A percentile compares a stretch with the other conserved stretches of the same genome.
Conservation (phyloP, 2,888 invertebrate species). For the Crioceris asparagi region DNA sequence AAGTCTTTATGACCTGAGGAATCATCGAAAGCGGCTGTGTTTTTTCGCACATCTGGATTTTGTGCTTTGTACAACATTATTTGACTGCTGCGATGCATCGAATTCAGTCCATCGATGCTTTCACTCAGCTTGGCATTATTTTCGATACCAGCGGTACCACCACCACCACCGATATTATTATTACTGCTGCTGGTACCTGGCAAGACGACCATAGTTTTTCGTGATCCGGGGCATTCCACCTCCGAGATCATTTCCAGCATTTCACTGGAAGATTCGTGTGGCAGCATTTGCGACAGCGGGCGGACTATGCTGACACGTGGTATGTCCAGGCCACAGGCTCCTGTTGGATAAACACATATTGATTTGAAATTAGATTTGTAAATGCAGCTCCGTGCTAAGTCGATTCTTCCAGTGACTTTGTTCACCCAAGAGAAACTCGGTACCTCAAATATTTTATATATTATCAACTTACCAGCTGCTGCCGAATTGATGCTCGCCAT, state of each 20-base stretch:
- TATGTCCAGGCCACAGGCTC: conserved; percentile 31
- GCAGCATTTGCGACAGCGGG: conserved; percentile 37
- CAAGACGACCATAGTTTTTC: conserved; percentile 36
- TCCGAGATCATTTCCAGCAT: conserved; percentile 53
- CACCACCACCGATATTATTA: conserved; percentile 29
- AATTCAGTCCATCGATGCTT: conserved; percentile 33
- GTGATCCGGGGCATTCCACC: conserved; percentile 40
- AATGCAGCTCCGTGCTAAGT: too few species aligned
- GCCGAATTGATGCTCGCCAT: conserved; percentile 31
- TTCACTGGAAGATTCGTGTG: conserved; percentile 44
- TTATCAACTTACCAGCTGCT: too few species aligned
- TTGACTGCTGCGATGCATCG: conserved; percentile 46
- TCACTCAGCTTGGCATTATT: conserved; percentile 22
- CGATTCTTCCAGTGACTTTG: too few species aligned
- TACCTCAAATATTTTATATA: too few species aligned
- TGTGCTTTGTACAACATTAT: conserved; percentile 73
- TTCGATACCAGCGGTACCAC: conserved; percentile 21
- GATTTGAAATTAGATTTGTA: too few species aligned
- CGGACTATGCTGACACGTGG: conserved; percentile 40
- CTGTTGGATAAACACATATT: too few species aligned
- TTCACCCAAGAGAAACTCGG: too few species aligned
- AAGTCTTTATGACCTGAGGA: conserved; percentile 57
- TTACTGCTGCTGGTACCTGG: conserved; percentile 37
- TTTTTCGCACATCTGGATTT: conserved; percentile 74
- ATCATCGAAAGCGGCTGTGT: conserved; percentile 57